These are phyloP conservation scores for Buathra laborator DNA, from an alignment of 2,888 invertebrate genomes.

Conservation along the genomic window DNA sequence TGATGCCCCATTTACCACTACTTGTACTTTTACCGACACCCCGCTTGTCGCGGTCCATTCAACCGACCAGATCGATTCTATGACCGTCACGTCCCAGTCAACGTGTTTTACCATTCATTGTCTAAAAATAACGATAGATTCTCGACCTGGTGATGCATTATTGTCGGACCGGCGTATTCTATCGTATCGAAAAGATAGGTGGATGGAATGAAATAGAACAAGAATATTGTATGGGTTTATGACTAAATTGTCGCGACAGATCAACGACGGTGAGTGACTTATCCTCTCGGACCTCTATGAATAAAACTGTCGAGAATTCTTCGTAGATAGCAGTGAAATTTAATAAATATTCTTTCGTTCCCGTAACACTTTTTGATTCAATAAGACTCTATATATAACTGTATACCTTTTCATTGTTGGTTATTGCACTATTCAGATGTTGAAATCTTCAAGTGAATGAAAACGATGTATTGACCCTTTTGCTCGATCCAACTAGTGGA, in stretches of 20 bases:
- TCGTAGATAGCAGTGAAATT: conserved; percentile 36
- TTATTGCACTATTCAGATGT: no score
- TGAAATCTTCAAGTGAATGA: no score
- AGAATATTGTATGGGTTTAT: background rate
- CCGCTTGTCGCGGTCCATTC: background rate
- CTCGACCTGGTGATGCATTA: conserved; percentile 21
- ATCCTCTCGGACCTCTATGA: background rate
- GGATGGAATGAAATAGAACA: conserved; percentile 43
- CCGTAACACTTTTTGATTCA: conserved; percentile 58
- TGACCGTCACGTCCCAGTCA: conserved; percentile 42
- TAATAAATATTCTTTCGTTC: conserved; percentile 33
- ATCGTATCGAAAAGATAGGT: background rate
- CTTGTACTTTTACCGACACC: conserved; percentile 26
- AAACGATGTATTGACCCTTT: no score
- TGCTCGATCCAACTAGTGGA: no score
- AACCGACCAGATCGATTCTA: conserved; percentile 48
- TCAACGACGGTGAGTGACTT: background rate
- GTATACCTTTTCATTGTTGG: conserved; percentile 27
- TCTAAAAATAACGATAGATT: conserved; percentile 47
- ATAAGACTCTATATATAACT: conserved; percentile 70
- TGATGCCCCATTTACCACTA: conserved; percentile 16
- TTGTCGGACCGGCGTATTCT: background rate
- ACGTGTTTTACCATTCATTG: conserved; percentile 54
- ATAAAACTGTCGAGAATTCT: conserved; percentile 41
- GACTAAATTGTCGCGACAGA: conserved; percentile 12